Evolutionary conservation across 2,888 invertebrate species (phyloP).

Genomic region (Antheraea assamensis): DNA sequence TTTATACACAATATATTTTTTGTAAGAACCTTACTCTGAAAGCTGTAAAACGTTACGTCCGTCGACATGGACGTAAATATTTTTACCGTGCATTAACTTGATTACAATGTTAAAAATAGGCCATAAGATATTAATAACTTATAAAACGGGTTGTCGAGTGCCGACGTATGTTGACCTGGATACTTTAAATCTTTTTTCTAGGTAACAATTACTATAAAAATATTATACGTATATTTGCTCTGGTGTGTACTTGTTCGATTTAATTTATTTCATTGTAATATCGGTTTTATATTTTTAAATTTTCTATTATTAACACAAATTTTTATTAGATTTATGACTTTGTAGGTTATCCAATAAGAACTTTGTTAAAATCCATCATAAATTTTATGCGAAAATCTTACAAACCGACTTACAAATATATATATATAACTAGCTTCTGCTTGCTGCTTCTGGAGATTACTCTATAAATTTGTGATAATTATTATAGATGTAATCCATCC

Average conservation of each 20-base stretch:
- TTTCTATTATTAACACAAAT: too few species aligned
- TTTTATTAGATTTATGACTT: too few species aligned
- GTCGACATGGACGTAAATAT: constrained; percentile 16
- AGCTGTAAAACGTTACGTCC: constrained; percentile 5
- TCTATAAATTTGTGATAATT: too few species aligned
- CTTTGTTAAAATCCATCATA: too few species aligned
- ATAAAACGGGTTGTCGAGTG: neutral
- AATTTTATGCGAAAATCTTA: too few species aligned
- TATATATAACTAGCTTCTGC: too few species aligned
- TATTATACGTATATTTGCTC: neutral
- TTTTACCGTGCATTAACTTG: constrained; percentile 30
- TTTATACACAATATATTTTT: constrained; percentile 9
- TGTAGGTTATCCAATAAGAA: too few species aligned
- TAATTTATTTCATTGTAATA: neutral
- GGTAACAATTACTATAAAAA: neutral
- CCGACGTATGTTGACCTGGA: constrained; percentile 10
- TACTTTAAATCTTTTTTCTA: neutral
- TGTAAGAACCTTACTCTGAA: neutral
- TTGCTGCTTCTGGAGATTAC: too few species aligned
- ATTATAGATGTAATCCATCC: too few species aligned
- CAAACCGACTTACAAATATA: too few species aligned
- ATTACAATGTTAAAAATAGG: constrained; percentile 25
- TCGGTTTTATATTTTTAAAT: too few species aligned
- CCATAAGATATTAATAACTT: constrained; percentile 28
- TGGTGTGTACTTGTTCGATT: neutral